A percentile compares a stretch with the other conserved stretches of the same genome.
phyloP scores from a whole-genome alignment of 2,888 invertebrate species.

The Andrena trimmerana region DNA sequence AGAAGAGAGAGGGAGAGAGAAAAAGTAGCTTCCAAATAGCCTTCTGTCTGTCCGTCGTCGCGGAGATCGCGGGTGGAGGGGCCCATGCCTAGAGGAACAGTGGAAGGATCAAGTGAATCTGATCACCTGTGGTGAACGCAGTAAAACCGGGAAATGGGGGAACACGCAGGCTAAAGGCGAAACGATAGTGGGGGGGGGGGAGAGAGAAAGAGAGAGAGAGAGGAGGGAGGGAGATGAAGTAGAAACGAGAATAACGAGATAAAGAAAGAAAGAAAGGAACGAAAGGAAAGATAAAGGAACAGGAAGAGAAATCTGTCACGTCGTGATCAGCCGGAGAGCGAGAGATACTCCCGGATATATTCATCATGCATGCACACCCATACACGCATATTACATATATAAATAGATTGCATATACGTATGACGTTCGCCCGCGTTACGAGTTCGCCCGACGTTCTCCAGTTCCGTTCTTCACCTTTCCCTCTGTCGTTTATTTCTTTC shows the following conservation, averaged over 20 bases:
- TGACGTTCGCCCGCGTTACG: constrained; percentile 54
- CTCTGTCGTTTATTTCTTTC: neutral
- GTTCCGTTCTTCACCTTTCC: constrained; percentile 38
- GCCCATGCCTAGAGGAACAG: constrained; percentile 52
- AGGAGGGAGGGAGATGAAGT: neutral
- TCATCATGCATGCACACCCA: constrained; percentile 66
- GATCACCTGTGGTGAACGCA: constrained; percentile 53
- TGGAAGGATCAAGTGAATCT: constrained; percentile 48
- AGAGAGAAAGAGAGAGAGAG: neutral
- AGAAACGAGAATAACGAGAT: neutral
- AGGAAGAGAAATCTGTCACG: constrained; percentile 58
- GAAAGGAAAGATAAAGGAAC: constrained; percentile 57
- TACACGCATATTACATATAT: constrained; percentile 54
- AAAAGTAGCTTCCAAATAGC: constrained; percentile 34
- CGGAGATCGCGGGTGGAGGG: constrained; percentile 56
- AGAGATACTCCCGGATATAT: constrained; percentile 63
- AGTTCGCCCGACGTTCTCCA: constrained; percentile 41
- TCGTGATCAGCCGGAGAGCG: constrained; percentile 62
- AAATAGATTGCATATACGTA: constrained; percentile 51
- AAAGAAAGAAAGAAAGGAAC: constrained; percentile 22
- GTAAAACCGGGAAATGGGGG: constrained; percentile 34
- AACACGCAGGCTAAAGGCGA: constrained; percentile 12
- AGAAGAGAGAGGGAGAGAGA: neutral
- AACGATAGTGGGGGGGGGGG: constrained; percentile 4
- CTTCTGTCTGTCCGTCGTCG: constrained; percentile 36